A percentile compares a stretch with the other conserved stretches of the same genome.
Evolutionary conservation across 1,140 invertebrate species (phyloP).

Genomic region (Atta colombica): DNA sequence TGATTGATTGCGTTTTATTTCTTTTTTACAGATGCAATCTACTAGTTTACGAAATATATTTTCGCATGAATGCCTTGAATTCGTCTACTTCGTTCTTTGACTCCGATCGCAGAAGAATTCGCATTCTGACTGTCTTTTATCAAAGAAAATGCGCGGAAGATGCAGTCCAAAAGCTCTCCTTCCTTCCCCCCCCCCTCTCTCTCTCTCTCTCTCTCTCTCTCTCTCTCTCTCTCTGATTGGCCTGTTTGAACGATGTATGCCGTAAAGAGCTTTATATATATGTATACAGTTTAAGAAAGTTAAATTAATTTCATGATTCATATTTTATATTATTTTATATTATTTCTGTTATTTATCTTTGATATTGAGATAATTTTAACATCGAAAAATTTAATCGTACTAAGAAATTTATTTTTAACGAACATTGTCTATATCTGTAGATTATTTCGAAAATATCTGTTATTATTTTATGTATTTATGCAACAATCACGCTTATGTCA

Average conservation of each 20-base stretch:
- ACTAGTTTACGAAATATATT: not conserved
- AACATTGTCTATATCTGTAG: not conserved
- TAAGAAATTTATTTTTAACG: slow-evolving; percentile 5
- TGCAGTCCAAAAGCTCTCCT: not conserved
- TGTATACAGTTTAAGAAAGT: not conserved
- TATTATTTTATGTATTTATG: slow-evolving; percentile 18
- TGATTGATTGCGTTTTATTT: not conserved
- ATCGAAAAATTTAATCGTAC: not conserved
- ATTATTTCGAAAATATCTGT: not conserved
- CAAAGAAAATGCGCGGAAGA: slow-evolving; percentile 21
- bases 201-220: too few species aligned
- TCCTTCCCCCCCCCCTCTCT: not conserved
- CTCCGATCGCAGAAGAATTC: slow-evolving; percentile 26
- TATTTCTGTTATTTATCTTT: not conserved
- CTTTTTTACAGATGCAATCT: not conserved
- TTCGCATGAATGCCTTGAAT: not conserved
- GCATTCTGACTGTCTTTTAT: slow-evolving; percentile 22
- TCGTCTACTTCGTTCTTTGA: slow-evolving; percentile 7
- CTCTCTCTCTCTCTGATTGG: not conserved
- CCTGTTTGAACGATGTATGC: not conserved
- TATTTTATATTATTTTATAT: not conserved
- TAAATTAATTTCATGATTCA: not conserved
- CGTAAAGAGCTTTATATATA: too few species aligned
- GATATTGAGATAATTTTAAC: not conserved
- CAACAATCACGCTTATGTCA: slow-evolving; percentile 55